Evolutionary conservation across 2,797 vertebrate species (phyloP), one percentile per base, ranked within the genome.

Genomic region (Sebastes diaconus): DNA sequence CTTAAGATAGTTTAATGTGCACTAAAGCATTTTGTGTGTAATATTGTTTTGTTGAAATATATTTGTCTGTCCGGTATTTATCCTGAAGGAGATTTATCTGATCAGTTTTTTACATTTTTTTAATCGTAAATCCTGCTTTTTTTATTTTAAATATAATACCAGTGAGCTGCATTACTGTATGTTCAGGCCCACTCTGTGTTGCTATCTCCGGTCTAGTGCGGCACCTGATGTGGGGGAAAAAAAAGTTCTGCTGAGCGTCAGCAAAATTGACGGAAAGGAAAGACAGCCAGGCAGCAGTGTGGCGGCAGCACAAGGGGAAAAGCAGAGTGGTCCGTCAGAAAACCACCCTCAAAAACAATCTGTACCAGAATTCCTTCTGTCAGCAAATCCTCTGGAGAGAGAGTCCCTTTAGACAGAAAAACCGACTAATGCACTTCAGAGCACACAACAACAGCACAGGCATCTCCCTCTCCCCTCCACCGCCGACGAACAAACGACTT

Each of bases 351-450:
- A 91, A 91, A 46, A 93, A 92, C 89, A 90, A 92, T 92, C 91
- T 92, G 85, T 77, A 85, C 88, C 88, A 91, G 84, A 92, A 93
- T 91, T 92, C 93, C 89, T 92, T 91, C 92, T 92, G 94, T 94
- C 92, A 93, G 93, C 92, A 93, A 84, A 92, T 88, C 85, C 91
- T 93, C 92, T 83, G 79, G 91, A 92, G 91, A 85, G 85, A 82
- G 85, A 84, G 90, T 91, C 90, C 92, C 88, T 83, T 77, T 74
- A 88, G 88, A 92, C 89, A 68, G 79, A 84, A 87, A 89, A 87
- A 74, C 75, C 86, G 67, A 84, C 87, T 88, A 88, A 92, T 90
- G 94, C 96, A 96, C 95, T 96, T 95, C 94, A 94, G 89, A 93
- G 92, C 93, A 88, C 91, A 89, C 86, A 81, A 81, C 91, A 90